phyloP scores from a whole-genome alignment of 1,140 invertebrate genomes.

The Drosophila willistoni region DNA sequence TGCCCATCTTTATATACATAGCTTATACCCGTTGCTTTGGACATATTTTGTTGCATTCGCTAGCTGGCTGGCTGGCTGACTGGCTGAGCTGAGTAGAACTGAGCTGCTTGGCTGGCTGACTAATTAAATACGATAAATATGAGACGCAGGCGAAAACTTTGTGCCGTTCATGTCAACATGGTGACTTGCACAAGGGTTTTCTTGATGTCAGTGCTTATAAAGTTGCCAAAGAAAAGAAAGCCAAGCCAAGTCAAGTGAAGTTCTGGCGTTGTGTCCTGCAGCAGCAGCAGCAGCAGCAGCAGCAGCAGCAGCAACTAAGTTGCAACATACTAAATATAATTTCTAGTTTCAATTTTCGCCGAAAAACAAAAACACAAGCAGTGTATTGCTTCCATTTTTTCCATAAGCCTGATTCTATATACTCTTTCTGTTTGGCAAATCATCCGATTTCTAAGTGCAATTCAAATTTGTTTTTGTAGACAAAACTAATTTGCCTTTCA shows the following conservation, averaged over 20 bases:
- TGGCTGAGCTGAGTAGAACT: neutral
- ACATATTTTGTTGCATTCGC: constrained; percentile 55
- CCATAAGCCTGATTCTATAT: neutral
- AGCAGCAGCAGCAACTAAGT: neutral
- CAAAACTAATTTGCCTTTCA: too few species aligned
- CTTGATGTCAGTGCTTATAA: constrained; percentile 23
- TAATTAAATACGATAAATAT: constrained; percentile 81
- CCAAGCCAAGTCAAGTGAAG: constrained; percentile 5
- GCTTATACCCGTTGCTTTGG: constrained; percentile 6
- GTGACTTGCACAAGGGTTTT: constrained; percentile 34
- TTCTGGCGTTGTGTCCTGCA: neutral
- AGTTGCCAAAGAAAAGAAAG: constrained; percentile 16
- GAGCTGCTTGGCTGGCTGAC: constrained; percentile 33
- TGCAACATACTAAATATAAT: constrained; percentile 12
- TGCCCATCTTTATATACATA: neutral
- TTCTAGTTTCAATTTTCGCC: constrained; percentile 5
- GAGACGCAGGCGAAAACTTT: constrained; percentile 63
- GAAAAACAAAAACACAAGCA: neutral
- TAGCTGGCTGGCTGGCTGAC: constrained; percentile 32
- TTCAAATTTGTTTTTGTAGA: too few species aligned
- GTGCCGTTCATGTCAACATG: constrained; percentile 63
- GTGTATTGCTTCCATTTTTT: neutral
- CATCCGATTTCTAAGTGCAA: too few species aligned
- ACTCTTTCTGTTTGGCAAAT: too few species aligned
- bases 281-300: neutral